Evolutionary conservation across 2,113 vertebrate species (phyloP).

Genomic region (Cyanoderma ruficeps): DNA sequence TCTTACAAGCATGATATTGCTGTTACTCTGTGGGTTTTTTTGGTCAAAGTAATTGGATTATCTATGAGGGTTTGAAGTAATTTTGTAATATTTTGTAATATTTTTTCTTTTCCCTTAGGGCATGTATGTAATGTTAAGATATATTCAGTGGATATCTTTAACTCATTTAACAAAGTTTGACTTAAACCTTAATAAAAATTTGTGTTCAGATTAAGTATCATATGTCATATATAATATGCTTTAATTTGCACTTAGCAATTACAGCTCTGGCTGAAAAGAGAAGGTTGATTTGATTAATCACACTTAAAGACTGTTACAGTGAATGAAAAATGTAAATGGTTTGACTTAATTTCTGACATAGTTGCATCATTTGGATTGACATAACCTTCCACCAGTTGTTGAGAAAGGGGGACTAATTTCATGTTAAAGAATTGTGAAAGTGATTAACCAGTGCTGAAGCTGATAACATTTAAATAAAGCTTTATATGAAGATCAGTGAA

Average conservation of each 20-base stretch:
- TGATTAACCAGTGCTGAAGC: conserved; percentile 55
- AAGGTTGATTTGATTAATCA: conserved; percentile 78
- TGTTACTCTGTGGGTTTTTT: background rate
- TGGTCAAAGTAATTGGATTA: background rate
- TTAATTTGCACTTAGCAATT: conserved; percentile 75
- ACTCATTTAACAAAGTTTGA: conserved; percentile 56
- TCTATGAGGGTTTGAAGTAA: background rate
- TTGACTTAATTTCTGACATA: conserved; percentile 70
- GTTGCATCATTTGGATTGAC: conserved; percentile 68
- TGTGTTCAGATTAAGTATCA: conserved; percentile 44
- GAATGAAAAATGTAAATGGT: conserved; percentile 47
- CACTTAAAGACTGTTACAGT: conserved; percentile 64
- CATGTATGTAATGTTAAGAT: background rate
- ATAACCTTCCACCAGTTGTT: conserved; percentile 43
- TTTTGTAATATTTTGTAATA: background rate
- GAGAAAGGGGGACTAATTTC: conserved; percentile 47
- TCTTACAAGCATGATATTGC: background rate
- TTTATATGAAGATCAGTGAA: conserved; percentile 53
- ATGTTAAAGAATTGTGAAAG: conserved; percentile 67
- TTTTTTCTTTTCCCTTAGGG: background rate
- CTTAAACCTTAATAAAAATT: conserved; percentile 59
- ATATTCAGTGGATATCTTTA: conserved; percentile 18
- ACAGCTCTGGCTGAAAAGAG: conserved; percentile 59
- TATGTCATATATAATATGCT: conserved; percentile 62
- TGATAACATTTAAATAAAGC: conserved; percentile 40